Evolutionary conservation across 2,888 invertebrate species (phyloP).

Genomic region (Sepioteuthis lessoniana): DNA sequence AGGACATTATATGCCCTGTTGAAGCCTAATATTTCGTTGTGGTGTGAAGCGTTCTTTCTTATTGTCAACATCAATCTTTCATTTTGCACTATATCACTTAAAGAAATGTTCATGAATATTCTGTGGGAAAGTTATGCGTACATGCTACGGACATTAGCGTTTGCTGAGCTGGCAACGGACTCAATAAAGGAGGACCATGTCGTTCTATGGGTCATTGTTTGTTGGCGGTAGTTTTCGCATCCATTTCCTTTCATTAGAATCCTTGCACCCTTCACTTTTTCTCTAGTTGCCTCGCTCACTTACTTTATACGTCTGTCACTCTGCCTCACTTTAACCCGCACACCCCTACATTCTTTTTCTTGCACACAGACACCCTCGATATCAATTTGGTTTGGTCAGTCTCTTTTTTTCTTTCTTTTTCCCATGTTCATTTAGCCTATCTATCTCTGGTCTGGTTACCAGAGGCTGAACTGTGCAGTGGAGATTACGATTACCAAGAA

Average conservation of each 20-base stretch:
- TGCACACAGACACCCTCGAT: too few species aligned
- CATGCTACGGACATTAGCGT: background rate
- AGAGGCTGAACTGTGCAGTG: background rate
- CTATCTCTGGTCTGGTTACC: background rate
- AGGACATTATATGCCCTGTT: slow-evolving; percentile 1
- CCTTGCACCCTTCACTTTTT: background rate
- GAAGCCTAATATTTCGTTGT: background rate
- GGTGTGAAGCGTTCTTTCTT: background rate
- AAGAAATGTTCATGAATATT: background rate
- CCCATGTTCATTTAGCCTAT: background rate
- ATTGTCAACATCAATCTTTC: background rate
- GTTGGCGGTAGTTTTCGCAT: background rate
- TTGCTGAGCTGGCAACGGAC: background rate
- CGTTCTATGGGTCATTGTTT: background rate
- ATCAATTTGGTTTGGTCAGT: too few species aligned
- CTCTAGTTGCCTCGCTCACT: background rate
- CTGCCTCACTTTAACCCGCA: background rate
- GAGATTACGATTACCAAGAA: background rate
- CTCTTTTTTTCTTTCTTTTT: too few species aligned
- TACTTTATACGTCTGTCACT: background rate
- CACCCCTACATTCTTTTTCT: too few species aligned
- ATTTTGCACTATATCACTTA: background rate
- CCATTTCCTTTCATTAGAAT: background rate
- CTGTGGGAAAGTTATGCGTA: background rate
- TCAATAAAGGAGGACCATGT: background rate